phyloP scores from a whole-genome alignment of 2,888 invertebrate species.

The Chymomyza fuscimana region DNA sequence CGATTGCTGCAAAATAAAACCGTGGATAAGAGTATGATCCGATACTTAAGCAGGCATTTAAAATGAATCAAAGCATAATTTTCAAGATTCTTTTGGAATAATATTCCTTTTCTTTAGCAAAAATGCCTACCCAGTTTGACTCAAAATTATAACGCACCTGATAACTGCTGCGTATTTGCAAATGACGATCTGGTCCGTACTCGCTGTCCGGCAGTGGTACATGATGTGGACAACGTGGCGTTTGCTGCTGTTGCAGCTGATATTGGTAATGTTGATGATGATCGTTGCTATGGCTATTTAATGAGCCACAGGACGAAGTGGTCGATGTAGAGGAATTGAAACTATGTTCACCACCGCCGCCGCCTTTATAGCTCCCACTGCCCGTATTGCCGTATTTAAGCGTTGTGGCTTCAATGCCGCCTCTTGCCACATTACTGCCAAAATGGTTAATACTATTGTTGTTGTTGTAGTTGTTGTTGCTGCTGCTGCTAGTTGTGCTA shows the following conservation, averaged over 20 bases:
- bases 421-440: slow-evolving; percentile 65
- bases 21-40: neutral
- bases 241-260: slow-evolving; percentile 74
- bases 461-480: slow-evolving; percentile 51
- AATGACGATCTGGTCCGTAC: slow-evolving; percentile 83
- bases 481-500: slow-evolving; percentile 38
- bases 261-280: slow-evolving; percentile 78
- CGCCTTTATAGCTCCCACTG: slow-evolving; percentile 47
- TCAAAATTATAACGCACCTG: slow-evolving; percentile 79
- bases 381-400: slow-evolving; percentile 70
- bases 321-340: slow-evolving; percentile 46
- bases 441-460: slow-evolving; percentile 62
- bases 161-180: slow-evolving; percentile 84
- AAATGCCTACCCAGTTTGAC: no score
- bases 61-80: no score
- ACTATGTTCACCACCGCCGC: slow-evolving; percentile 35
- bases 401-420: slow-evolving; percentile 69
- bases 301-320: slow-evolving; percentile 58
- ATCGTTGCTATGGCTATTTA: slow-evolving; percentile 75
- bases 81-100: no score
- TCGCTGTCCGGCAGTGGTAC: slow-evolving; percentile 85
- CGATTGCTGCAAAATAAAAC: slow-evolving; percentile 81
- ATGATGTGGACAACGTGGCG: slow-evolving; percentile 82
- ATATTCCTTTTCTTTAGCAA: no score
- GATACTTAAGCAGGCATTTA: no score